Evolutionary conservation across 1,140 invertebrate genomes (phyloP), one percentile per base, ranked within the genome.

Genomic region (Elymnias hypermnestra): DNA sequence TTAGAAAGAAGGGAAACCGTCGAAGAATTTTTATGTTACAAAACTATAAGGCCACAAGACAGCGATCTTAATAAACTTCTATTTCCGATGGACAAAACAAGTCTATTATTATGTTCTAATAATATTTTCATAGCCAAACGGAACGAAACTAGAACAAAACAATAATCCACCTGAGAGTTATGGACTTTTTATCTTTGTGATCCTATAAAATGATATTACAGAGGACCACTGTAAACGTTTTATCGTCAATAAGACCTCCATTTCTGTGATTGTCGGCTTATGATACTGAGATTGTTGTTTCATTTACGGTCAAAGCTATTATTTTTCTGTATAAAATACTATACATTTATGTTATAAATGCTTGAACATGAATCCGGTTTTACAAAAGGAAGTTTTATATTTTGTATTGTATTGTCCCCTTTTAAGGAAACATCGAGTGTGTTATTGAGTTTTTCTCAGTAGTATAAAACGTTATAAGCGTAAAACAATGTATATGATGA

Each of bases 201-300:
- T 48, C 45, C 37, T 40, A 48, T 48, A 48, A 48, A 48, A 41
- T 35, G 19, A 48, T 48, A 22, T 18, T 19, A 31, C 39, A 47
- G 44, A 21, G 36, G 44, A 23, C 44, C 19, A 39, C 37, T 31
- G 36, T 47, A 39, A 47, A 47, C 19, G 17, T 43, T 47, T 47
- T 47, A 47, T 47, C 25, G 44, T 31, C 44, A 28, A 47, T 47
- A 47, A 47, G 36, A 40, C 45, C 37, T 47, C 45, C 37, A 47
- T 47, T 47, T 33, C 36, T 47, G 29, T 47, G 45, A 47, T 47
- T 47, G 45, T 47, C 45, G 45, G 37, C 31, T 47, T 47, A 47
- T 40, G 45, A 47, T 40, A 33, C 28, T 23, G 37, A 40, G 37
- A 47, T 47, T 47, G 19, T 39, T 10, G 9, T 31, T 46, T 38